phyloP scores from a whole-genome alignment of 2,113 vertebrate genomes.

The Alouatta palliata region DNA sequence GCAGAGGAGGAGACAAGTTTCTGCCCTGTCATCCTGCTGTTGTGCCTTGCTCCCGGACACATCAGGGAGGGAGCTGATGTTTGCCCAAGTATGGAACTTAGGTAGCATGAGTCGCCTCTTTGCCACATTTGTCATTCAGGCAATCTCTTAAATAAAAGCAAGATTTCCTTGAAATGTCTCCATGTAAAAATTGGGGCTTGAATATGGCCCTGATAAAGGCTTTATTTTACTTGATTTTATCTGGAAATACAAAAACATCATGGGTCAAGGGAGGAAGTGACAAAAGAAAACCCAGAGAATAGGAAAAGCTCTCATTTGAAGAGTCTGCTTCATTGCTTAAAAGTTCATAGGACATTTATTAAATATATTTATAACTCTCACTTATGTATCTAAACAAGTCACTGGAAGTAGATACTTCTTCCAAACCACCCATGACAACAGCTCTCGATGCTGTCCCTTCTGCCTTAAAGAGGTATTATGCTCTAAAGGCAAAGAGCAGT shows the following conservation, averaged over 20 bases:
- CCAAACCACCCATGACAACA: background rate
- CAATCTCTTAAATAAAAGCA: background rate
- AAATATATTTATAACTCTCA: background rate
- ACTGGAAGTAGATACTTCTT: background rate
- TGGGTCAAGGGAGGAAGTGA: rapidly evolving
- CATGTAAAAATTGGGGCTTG: background rate
- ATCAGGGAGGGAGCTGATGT: rapidly evolving
- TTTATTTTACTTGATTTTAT: background rate
- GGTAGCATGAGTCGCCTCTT: background rate
- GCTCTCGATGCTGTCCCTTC: rapidly evolving
- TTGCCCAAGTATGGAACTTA: background rate
- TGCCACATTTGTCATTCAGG: background rate
- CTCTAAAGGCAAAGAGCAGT: background rate
- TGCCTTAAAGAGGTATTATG: background rate
- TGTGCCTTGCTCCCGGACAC: background rate
- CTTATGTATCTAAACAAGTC: background rate
- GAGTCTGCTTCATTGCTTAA: background rate
- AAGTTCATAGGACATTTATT: background rate
- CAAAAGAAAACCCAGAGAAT: background rate
- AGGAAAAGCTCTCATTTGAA: background rate
- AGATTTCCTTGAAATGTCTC: background rate
- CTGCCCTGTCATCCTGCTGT: rapidly evolving
- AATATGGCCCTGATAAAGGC: background rate
- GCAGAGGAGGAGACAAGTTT: background rate
- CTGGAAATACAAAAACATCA: background rate